Percentiles rank a stretch among this genome's conserved stretches.
Conservation (phyloP, 2,113 vertebrate genomes). For the Dermatemys mawii region DNA sequence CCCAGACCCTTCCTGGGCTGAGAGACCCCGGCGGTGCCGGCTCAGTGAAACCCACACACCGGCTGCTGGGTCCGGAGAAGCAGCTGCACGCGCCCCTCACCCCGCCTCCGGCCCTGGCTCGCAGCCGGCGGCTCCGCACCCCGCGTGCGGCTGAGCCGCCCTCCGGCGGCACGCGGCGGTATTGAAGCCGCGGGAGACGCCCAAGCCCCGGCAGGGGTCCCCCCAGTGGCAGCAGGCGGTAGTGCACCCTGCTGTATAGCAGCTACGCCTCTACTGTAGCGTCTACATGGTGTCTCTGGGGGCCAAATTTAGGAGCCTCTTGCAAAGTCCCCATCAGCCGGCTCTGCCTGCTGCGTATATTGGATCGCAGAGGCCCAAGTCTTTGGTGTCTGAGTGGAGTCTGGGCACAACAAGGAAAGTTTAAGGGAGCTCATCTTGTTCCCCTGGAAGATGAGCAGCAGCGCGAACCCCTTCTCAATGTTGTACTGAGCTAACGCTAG, state of each 20-base stretch:
- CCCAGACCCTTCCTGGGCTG: not conserved
- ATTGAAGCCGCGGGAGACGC: too few relatives aligned
- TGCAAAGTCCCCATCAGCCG: not conserved
- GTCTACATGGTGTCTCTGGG: not conserved
- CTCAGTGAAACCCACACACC: not conserved
- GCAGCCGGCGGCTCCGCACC: not conserved
- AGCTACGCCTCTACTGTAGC: not conserved
- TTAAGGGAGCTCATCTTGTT: not conserved
- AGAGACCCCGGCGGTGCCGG: too few relatives aligned
- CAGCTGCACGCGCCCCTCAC: not conserved
- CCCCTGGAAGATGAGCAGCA: not conserved
- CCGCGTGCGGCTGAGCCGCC: not conserved
- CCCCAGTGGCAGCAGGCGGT: not conserved
- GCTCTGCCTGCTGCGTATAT: not conserved
- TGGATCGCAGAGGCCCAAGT: not conserved
- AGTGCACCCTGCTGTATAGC: not conserved
- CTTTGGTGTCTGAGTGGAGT: not conserved
- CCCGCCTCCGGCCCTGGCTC: not conserved
- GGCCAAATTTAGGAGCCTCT: not conserved
- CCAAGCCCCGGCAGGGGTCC: too few relatives aligned
- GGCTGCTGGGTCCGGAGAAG: not conserved
- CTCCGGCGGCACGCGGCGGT: too few relatives aligned
- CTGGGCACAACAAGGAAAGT: not conserved
- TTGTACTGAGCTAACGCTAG: not conserved
- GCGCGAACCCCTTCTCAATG: not conserved